Evolutionary conservation across 2,797 vertebrate genomes (phyloP).

Genomic region (Uromys caudimaculatus): DNA sequence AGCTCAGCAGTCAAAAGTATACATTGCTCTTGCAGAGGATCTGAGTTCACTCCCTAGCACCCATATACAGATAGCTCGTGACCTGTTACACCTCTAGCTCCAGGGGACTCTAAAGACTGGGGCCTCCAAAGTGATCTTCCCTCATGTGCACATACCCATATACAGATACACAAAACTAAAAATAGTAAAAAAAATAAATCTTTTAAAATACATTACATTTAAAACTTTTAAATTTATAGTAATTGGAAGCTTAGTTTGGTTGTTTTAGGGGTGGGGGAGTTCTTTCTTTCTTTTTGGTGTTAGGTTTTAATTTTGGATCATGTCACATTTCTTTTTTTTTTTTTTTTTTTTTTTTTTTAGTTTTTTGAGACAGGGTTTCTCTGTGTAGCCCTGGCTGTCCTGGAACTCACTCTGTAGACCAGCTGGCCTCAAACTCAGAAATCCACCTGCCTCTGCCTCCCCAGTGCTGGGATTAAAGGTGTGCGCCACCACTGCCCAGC

Average conservation of each 20-base stretch:
- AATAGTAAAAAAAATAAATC: neutral
- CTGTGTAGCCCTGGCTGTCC: too few relatives aligned
- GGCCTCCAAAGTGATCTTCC: neutral
- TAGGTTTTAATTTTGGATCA: neutral
- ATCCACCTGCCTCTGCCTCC: too few relatives aligned
- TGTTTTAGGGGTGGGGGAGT: neutral
- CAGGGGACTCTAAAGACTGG: neutral
- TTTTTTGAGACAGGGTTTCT: too few relatives aligned
- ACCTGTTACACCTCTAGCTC: neutral
- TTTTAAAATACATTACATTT: neutral
- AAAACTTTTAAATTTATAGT: neutral
- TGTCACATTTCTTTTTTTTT: too few relatives aligned
- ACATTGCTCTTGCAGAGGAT: neutral
- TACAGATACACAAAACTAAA: neutral
- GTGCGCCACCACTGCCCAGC: too few relatives aligned
- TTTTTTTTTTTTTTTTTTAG: too few relatives aligned
- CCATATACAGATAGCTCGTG: neutral
- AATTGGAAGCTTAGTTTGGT: neutral
- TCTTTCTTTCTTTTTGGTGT: neutral
- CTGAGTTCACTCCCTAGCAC: neutral
- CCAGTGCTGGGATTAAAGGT: too few relatives aligned
- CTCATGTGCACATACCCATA: neutral
- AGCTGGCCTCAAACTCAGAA: too few relatives aligned
- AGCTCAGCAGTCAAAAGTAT: neutral
- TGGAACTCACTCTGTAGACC: too few relatives aligned